Percentiles rank a stretch among this genome's conserved stretches.
Evolutionary conservation across 2,888 invertebrate genomes (phyloP).

Genomic region (Parnassius smintheus): DNA sequence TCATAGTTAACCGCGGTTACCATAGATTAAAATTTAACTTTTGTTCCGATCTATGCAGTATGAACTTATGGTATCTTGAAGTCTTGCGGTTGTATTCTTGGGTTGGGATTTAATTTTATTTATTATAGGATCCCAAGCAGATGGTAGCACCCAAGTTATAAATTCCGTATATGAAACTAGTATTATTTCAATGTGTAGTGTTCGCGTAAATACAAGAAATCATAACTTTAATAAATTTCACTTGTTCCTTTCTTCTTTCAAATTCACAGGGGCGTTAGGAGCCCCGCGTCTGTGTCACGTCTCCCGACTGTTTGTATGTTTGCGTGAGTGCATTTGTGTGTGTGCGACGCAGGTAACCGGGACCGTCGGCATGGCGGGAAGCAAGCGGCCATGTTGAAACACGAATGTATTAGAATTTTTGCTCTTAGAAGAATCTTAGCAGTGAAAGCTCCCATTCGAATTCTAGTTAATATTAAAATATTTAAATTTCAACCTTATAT

Average conservation of each 20-base stretch:
- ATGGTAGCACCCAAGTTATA: no score
- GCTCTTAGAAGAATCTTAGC: constrained; percentile 69
- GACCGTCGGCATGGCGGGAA: constrained; percentile 63
- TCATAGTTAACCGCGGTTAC: no score
- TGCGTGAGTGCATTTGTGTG: constrained; percentile 38
- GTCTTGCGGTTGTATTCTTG: no score
- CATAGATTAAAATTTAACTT: no score
- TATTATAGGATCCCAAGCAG: no score
- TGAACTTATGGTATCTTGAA: no score
- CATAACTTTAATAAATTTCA: constrained; percentile 30
- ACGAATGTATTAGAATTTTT: constrained; percentile 55
- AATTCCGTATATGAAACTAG: no score
- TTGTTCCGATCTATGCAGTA: no score
- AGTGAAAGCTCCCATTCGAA: constrained; percentile 32
- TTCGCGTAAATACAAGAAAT: no score
- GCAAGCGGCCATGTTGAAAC: constrained; percentile 54
- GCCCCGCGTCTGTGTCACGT: constrained; percentile 67
- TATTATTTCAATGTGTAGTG: no score
- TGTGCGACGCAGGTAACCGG: constrained; percentile 73
- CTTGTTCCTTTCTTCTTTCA: constrained; percentile 51
- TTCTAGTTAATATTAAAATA: background rate
- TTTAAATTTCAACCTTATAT: no score
- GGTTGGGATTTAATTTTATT: no score
- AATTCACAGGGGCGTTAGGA: constrained; percentile 54
- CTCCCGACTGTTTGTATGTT: constrained; percentile 40